Base-by-base conservation (phyloP, 2,888 invertebrate genomes). In the Spicauda simplicius region DNA sequence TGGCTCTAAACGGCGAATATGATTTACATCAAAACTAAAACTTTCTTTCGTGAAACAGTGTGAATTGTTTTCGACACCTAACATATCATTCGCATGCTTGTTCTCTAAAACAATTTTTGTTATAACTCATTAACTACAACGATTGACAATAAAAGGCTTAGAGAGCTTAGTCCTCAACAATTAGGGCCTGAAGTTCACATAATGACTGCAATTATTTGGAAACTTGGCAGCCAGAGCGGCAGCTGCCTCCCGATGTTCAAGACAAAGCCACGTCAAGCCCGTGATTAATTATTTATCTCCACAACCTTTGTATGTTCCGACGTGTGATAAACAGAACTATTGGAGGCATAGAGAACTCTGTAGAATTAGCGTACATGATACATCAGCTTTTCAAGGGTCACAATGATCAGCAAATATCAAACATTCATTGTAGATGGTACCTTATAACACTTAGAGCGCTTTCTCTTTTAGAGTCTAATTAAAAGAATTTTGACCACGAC, bases 251-350 rank as follows among this genome's bases (percentile, higher is more conserved):
- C 48, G 59, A 59, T 33, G 60, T 33, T 50, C 59, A 14, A 50
- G 60, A 60, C 60, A 52, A 60, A 52, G 60, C 60, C 50, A 30
- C 18, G 60, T 60, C 60, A 52, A 33, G 48, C 48, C n/a, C 50
- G 60, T 60, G 60, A 60, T 60, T 60, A 60, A 60, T 60, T 60
- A 60, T 60, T 60, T 60, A 52, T 60, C 60, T 59, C 59, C 41
- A 50, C 25, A 16, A 59, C 59, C 59, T 59, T 59, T 59, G 59
- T 58, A 45, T 59, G 25, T 20, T 11, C 48, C 8, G 48, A 48
- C 48, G 48, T 48, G 41, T 48, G n/a, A 48, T 45, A 45, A 58
- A 58, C 58, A 58, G 45, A 25, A 25, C 25, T 25, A 25, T 5
- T 25, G 25, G 45, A 33, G 33, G 33, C 10, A 33, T 10, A 1